phyloP scores from a whole-genome alignment of 2,888 invertebrate genomes.

The Eilema caniola region DNA sequence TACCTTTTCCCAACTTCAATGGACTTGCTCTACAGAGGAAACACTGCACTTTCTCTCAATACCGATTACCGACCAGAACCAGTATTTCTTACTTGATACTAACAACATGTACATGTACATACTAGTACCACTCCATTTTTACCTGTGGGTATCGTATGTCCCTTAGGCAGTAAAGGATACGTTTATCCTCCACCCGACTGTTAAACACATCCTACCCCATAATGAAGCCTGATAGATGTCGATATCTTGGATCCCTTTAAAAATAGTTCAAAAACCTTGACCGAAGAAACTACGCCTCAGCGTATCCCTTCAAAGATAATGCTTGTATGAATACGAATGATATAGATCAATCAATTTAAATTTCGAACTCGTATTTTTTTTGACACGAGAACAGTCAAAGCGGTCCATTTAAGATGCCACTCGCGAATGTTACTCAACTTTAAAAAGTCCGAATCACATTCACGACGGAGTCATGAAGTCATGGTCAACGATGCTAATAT shows the following conservation, averaged over 20 bases:
- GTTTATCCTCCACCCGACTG: too few species aligned
- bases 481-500: constrained; percentile 40
- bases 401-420: constrained; percentile 9
- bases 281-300: too few species aligned
- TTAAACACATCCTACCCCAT: too few species aligned
- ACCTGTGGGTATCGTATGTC: too few species aligned
- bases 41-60: not conserved
- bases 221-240: not conserved
- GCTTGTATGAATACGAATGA: too few species aligned
- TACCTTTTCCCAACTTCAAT: not conserved
- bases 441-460: constrained; percentile 47
- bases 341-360: not conserved
- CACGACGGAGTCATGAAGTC: constrained; percentile 35
- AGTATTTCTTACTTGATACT: not conserved
- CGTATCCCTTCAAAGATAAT: too few species aligned
- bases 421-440: constrained; percentile 44
- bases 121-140: too few species aligned
- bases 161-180: not conserved
- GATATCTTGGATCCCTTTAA: too few species aligned
- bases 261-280: too few species aligned
- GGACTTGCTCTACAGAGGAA: not conserved
- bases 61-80: not conserved
- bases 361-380: not conserved
- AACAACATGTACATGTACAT: not conserved
- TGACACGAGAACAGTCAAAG: not conserved